phyloP scores from a whole-genome alignment of 2,797 vertebrate species.

The Oryzias dopingdopingensis region DNA sequence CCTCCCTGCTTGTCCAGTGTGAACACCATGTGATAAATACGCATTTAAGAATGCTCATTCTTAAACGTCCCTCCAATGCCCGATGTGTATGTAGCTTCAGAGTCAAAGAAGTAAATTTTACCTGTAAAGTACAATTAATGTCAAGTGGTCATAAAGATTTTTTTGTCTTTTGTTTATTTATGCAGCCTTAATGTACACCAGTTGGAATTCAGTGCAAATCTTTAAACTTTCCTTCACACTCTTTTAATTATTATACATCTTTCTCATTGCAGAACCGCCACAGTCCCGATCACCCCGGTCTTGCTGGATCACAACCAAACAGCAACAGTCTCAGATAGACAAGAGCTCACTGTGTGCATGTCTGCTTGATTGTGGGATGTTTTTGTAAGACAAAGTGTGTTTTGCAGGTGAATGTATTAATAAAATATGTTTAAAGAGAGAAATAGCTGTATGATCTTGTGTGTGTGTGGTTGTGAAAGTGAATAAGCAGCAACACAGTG shows the following conservation, averaged over 20 bases:
- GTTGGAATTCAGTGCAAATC: not conserved
- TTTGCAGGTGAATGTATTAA: conserved; percentile 65
- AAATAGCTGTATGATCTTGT: conserved; percentile 18
- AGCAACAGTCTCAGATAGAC: conserved; percentile 91
- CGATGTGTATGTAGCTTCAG: too few relatives aligned
- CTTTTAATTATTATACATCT: not conserved
- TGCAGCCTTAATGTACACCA: too few relatives aligned
- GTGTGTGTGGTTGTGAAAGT: conserved; percentile 2
- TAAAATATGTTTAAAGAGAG: conserved; percentile 37
- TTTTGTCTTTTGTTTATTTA: too few relatives aligned
- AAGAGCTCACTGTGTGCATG: conserved; percentile 50
- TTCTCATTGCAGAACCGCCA: conserved; percentile 84
- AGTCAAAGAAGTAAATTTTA: too few relatives aligned
- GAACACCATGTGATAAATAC: too few relatives aligned
- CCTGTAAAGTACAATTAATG: too few relatives aligned
- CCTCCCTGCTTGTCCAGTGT: too few relatives aligned
- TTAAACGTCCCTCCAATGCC: too few relatives aligned
- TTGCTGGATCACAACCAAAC: conserved; percentile 92
- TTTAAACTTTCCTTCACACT: not conserved
- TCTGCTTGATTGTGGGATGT: conserved; percentile 35
- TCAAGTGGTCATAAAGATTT: too few relatives aligned
- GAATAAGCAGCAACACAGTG: conserved; percentile 24
- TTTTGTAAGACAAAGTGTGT: conserved; percentile 51
- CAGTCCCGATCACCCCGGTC: conserved; percentile 91
- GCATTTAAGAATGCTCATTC: too few relatives aligned